Evolutionary conservation across 2,797 vertebrate species (phyloP).

Genomic region (Mastacembelus armatus): DNA sequence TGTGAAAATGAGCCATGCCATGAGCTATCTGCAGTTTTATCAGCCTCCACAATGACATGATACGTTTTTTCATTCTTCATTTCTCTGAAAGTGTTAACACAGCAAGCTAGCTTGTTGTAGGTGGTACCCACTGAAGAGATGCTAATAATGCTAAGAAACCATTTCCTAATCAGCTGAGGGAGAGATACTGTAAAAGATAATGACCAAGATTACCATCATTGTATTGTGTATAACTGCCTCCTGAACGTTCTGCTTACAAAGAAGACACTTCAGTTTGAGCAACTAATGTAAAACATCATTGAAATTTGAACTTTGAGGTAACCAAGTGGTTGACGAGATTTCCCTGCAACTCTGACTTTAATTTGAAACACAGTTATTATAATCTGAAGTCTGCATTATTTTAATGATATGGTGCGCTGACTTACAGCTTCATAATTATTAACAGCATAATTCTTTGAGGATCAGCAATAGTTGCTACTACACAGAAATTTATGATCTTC

Average conservation of each 20-base stretch:
- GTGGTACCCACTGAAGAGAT: conserved; percentile 12
- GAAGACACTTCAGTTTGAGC: too few relatives aligned
- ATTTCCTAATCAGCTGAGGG: conserved; percentile 38
- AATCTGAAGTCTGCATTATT: not conserved
- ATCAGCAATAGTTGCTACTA: not conserved
- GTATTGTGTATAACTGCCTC: not conserved
- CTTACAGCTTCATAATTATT: not conserved
- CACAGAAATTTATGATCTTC: too few relatives aligned
- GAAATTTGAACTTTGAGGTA: not conserved
- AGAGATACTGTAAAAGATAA: conserved; percentile 20
- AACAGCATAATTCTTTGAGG: not conserved
- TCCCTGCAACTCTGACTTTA: not conserved
- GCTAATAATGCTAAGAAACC: conserved; percentile 38
- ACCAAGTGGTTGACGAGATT: not conserved
- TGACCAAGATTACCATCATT: conserved; percentile 13
- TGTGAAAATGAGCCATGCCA: conserved; percentile 56
- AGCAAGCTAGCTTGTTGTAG: conserved; percentile 9
- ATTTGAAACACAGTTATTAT: not conserved
- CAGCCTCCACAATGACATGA: not conserved
- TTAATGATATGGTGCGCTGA: not conserved
- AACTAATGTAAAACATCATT: too few relatives aligned
- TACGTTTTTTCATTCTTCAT: not conserved
- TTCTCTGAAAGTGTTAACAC: not conserved
- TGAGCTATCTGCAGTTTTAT: conserved; percentile 31
- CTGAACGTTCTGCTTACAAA: not conserved